Percentiles rank a stretch among this genome's conserved stretches.
phyloP scores from a whole-genome alignment of 1,140 invertebrate species.

The Gryon sp. region DNA sequence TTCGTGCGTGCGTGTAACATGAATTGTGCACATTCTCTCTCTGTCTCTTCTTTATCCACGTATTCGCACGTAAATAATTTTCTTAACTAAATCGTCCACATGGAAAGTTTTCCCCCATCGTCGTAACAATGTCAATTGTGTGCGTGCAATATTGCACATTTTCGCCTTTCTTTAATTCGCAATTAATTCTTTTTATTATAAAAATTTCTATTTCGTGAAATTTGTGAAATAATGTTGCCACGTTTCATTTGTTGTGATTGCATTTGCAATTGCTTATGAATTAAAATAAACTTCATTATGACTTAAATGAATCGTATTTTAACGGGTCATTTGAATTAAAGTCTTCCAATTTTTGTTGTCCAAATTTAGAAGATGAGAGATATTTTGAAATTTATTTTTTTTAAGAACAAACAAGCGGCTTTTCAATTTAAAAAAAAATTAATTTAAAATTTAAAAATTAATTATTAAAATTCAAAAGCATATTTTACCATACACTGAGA shows the following conservation, averaged over 20 bases:
- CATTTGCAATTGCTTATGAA: slow-evolving; percentile 1
- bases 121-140: slow-evolving; percentile 45
- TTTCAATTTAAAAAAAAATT: too few relatives aligned
- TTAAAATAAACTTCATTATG: slow-evolving; percentile 12
- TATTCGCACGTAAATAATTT: slow-evolving; percentile 57
- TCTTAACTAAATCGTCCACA: slow-evolving; percentile 35
- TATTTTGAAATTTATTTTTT: too few relatives aligned
- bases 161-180: slow-evolving; percentile 7
- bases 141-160: slow-evolving; percentile 3
- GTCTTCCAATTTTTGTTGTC: too few relatives aligned
- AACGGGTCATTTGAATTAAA: too few relatives aligned
- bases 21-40: slow-evolving; percentile 54
- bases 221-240: slow-evolving; percentile 23
- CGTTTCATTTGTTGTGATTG: slow-evolving; percentile 12
- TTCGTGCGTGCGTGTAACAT: slow-evolving; percentile 65
- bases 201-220: slow-evolving; percentile 21
- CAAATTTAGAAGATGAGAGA: too few relatives aligned
- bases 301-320: too few relatives aligned
- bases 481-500: too few relatives aligned
- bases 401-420: too few relatives aligned
- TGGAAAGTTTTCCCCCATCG: slow-evolving; percentile 56
- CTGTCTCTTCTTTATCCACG: slow-evolving; percentile 48
- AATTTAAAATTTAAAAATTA: too few relatives aligned
- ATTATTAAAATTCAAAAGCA: too few relatives aligned
- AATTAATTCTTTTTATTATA: too few relatives aligned